These are phyloP conservation scores for Drosophila lacertosa DNA, from an alignment of 1,140 invertebrate species.

Conservation along the genomic window DNA sequence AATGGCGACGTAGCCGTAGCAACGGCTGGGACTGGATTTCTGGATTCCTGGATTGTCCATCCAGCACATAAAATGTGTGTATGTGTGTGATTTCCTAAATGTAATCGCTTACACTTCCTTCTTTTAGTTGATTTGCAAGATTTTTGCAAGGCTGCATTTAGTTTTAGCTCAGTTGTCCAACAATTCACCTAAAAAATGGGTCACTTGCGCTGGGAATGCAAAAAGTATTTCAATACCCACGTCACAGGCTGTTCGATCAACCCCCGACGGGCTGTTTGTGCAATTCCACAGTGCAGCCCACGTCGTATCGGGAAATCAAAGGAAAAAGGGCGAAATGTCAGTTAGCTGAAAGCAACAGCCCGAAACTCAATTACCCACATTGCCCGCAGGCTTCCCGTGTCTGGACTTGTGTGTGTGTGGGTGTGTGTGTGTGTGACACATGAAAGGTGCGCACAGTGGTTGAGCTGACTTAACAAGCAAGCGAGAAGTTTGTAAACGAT, in stretches of 20 bases:
- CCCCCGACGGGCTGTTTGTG: conserved; percentile 9
- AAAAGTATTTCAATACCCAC: conserved; percentile 34
- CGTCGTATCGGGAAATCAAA: conserved; percentile 31
- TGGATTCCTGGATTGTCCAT: too few species aligned
- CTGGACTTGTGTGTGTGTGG: not conserved
- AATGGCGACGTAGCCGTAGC: not conserved
- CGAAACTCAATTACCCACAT: conserved; percentile 75
- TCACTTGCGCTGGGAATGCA: conserved; percentile 32
- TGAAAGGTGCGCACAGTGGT: conserved; percentile 32
- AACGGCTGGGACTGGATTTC: too few species aligned
- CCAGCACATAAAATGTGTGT: too few species aligned
- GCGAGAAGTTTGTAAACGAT: not conserved
- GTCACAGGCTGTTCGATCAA: not conserved
- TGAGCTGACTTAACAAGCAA: not conserved
- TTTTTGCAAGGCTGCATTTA: too few species aligned
- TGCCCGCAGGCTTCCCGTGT: conserved; percentile 17
- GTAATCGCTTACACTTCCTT: too few species aligned
- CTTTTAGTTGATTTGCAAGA: too few species aligned
- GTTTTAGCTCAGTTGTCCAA: not conserved
- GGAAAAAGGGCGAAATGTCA: conserved; percentile 42
- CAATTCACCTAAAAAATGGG: conserved; percentile 32
- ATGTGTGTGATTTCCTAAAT: too few species aligned
- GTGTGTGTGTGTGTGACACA: conserved; percentile 4
- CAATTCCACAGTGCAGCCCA: conserved; percentile 31
- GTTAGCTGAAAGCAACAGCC: conserved; percentile 67